Conservation (phyloP, 2,888 invertebrate species). For the Alsophila aescularia region DNA sequence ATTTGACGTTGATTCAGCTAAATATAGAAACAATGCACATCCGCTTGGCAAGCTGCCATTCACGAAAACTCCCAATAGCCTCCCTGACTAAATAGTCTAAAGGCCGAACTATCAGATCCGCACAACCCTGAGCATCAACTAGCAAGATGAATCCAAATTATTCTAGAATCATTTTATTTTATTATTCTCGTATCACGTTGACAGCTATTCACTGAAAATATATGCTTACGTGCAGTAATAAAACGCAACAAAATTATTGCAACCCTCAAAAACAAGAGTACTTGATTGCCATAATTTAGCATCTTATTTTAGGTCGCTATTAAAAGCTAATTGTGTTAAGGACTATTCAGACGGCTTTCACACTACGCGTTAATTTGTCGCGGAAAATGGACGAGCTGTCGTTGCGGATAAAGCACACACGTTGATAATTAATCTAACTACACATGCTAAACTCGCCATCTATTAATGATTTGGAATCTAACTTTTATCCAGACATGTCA, state of each 20-base stretch:
- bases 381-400: constrained; percentile 21
- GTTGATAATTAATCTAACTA: constrained; percentile 13
- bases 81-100: constrained; percentile 26
- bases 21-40: constrained; percentile 21
- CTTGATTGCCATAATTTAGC: constrained; percentile 68
- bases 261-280: constrained; percentile 36
- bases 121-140: constrained; percentile 30
- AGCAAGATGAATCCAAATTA: constrained; percentile 12
- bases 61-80: constrained; percentile 19
- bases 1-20: constrained; percentile 26
- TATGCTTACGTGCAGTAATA: constrained; percentile 33
- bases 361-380: constrained; percentile 28
- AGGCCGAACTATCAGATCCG: constrained; percentile 26
- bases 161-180: constrained; percentile 18
- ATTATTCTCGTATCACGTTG: constrained; percentile 30
- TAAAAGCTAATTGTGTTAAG: constrained; percentile 73
- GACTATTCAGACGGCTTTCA: constrained; percentile 51
- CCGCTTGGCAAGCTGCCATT: constrained; percentile 22
- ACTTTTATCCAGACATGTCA: constrained; percentile 11
- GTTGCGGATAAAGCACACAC: constrained; percentile 21
- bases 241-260: constrained; percentile 41
- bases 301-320: constrained; percentile 71
- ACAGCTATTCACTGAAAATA: constrained; percentile 37
- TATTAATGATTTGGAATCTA: constrained; percentile 3
- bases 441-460: constrained; percentile 2